phyloP scores from a whole-genome alignment of 2,888 invertebrate genomes.

The Trichogramma evanescens region DNA sequence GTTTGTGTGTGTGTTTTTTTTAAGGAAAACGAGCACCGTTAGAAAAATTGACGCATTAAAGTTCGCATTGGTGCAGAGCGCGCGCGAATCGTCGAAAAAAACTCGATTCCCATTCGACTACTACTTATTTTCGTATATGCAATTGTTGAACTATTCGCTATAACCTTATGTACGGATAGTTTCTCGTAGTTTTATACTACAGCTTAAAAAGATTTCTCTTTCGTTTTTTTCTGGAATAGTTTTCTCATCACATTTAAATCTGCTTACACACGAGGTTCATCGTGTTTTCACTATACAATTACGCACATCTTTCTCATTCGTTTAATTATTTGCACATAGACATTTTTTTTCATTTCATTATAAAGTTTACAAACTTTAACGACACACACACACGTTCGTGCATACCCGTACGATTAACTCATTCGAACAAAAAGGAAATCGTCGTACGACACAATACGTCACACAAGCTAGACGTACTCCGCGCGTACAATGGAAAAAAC shows the following conservation, averaged over 20 bases:
- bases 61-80: too few species aligned
- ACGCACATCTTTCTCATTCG: slow-evolving; percentile 13
- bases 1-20: too few species aligned
- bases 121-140: too few species aligned
- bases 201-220: too few species aligned
- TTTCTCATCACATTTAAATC: slow-evolving; percentile 17
- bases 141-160: background rate
- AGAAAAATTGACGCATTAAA: too few species aligned
- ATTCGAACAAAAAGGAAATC: too few species aligned
- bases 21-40: too few species aligned
- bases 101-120: too few species aligned
- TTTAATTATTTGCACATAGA: slow-evolving; percentile 16
- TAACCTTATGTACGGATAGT: slow-evolving; percentile 3
- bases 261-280: slow-evolving; percentile 8
- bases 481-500: too few species aligned
- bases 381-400: slow-evolving; percentile 28
- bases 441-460: too few species aligned
- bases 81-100: too few species aligned
- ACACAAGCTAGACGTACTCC: too few species aligned
- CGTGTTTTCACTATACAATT: slow-evolving; percentile 14
- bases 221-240: slow-evolving; percentile 8
- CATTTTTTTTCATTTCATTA: slow-evolving; percentile 12
- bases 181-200: background rate
- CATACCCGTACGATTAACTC: slow-evolving; percentile 1
- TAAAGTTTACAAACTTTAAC: slow-evolving; percentile 45